Percentiles rank a stretch among this genome's conserved stretches.
phyloP scores from a whole-genome alignment of 2,797 vertebrate species.

The Kryptolebias ocellatus region DNA sequence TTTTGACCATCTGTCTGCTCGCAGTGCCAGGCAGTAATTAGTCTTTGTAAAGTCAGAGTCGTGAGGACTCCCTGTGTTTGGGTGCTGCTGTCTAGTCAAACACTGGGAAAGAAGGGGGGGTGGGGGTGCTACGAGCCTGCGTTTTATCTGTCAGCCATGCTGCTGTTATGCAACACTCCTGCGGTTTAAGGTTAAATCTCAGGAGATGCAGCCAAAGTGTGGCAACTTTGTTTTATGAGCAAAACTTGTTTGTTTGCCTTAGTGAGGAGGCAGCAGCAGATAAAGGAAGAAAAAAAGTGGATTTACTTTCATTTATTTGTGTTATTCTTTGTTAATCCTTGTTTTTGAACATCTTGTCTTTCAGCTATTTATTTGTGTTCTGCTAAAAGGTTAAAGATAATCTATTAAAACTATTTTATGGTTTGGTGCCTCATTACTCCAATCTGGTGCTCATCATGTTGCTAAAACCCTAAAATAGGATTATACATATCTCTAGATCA shows the following conservation, averaged over 20 bases:
- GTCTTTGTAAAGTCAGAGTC: slow-evolving; percentile 70
- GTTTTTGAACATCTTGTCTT: slow-evolving; percentile 33
- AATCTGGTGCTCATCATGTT: too few species aligned
- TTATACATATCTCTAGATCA: too few species aligned
- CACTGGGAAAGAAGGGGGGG: slow-evolving; percentile 28
- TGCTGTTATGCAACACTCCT: slow-evolving; percentile 68
- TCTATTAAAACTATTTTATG: not conserved
- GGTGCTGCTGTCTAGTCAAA: slow-evolving; percentile 73
- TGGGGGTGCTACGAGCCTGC: slow-evolving; percentile 59
- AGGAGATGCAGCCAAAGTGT: slow-evolving; percentile 51
- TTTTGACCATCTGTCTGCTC: slow-evolving; percentile 69
- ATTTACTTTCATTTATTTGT: slow-evolving; percentile 19
- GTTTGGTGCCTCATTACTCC: not conserved
- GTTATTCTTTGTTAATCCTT: slow-evolving; percentile 24
- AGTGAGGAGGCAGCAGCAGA: slow-evolving; percentile 8
- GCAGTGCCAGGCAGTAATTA: slow-evolving; percentile 75
- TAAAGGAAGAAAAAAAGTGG: not conserved
- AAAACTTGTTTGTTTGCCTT: slow-evolving; percentile 53
- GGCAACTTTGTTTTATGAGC: slow-evolving; percentile 63
- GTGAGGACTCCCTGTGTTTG: slow-evolving; percentile 75
- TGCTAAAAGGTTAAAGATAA: slow-evolving; percentile 9
- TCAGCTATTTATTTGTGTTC: slow-evolving; percentile 33
- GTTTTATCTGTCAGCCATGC: slow-evolving; percentile 77
- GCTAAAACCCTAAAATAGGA: too few species aligned
- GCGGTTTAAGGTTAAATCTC: slow-evolving; percentile 69